Evolutionary conservation across 1,140 invertebrate genomes (phyloP).

Genomic region (Daktulosphaira vitifoliae): DNA sequence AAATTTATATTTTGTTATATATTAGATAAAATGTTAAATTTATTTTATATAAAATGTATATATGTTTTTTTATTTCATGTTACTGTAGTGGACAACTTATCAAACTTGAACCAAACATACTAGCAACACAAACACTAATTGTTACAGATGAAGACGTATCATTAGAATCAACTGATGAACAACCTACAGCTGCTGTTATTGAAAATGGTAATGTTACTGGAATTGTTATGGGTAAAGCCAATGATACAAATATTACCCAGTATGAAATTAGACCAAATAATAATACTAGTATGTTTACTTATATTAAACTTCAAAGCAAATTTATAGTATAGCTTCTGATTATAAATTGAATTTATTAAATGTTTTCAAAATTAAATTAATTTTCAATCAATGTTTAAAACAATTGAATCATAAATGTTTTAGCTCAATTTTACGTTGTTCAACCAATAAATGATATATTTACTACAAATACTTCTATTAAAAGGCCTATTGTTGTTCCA

Average conservation of each 20-base stretch:
- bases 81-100: conserved; percentile 15
- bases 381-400: too few relatives aligned
- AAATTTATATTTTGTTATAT: too few relatives aligned
- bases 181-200: conserved; percentile 6
- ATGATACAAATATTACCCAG: conserved; percentile 15
- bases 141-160: conserved; percentile 26
- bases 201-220: conserved; percentile 20
- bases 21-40: too few relatives aligned
- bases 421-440: conserved; percentile 25
- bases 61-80: too few relatives aligned
- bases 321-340: too few relatives aligned
- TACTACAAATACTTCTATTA: conserved; percentile 13
- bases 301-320: too few relatives aligned
- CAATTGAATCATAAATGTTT: neutral
- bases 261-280: conserved; percentile 13
- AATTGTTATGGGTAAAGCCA: conserved; percentile 21
- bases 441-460: conserved; percentile 30
- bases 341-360: too few relatives aligned
- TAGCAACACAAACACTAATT: conserved; percentile 5
- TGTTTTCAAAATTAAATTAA: too few relatives aligned
- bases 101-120: conserved; percentile 24
- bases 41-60: too few relatives aligned
- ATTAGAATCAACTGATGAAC: conserved; percentile 13
- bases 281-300: conserved; percentile 7
- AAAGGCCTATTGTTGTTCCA: conserved; percentile 20